Evolutionary conservation across 2,888 invertebrate species (phyloP).

Genomic region (Ophion ventricosus): DNA sequence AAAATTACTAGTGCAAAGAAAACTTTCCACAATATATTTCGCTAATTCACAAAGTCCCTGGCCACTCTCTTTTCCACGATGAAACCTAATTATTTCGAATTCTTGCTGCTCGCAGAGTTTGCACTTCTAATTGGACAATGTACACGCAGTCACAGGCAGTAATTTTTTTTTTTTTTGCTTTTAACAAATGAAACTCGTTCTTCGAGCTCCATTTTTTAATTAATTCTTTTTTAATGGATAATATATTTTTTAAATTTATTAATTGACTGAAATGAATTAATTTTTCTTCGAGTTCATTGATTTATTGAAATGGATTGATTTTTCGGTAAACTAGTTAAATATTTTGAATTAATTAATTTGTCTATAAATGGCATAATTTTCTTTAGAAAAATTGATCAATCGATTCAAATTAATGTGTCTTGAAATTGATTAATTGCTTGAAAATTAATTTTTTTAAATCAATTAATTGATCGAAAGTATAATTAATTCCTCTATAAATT

Average conservation of each 20-base stretch:
- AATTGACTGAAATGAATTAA: background rate
- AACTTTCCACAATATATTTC: constrained; percentile 48
- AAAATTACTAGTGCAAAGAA: constrained; percentile 4
- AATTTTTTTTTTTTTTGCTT: background rate
- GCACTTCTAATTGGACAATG: background rate
- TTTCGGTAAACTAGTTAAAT: no score
- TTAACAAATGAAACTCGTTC: background rate
- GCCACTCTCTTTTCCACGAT: constrained; percentile 41
- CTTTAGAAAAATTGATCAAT: no score
- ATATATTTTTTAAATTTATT: background rate
- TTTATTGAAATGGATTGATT: no score
- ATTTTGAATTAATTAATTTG: no score
- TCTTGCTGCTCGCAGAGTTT: background rate
- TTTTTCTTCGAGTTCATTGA: no score
- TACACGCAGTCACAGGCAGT: background rate
- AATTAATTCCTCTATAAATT: background rate
- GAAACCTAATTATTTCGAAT: constrained; percentile 16
- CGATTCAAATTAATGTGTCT: no score
- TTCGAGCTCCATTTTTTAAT: background rate
- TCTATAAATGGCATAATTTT: no score
- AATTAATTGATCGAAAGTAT: no score
- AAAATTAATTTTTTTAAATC: no score
- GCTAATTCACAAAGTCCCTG: constrained; percentile 39
- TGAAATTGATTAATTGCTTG: no score
- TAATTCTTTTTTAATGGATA: background rate